Evolutionary conservation across 1,140 invertebrate species (phyloP), one percentile per base, ranked within the genome.

Genomic region (Drosophila cardini): DNA sequence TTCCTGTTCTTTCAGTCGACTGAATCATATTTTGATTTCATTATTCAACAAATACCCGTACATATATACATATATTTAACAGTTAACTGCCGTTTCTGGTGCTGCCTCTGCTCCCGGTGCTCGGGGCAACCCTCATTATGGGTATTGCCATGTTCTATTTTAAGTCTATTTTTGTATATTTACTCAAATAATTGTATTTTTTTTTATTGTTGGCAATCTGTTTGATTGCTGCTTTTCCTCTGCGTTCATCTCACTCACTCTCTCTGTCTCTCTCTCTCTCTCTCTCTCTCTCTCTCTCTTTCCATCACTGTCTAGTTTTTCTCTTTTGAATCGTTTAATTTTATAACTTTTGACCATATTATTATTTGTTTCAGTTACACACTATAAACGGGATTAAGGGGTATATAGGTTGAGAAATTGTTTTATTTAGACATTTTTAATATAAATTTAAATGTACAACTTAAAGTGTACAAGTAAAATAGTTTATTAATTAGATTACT

Each of bases 11-110:
- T 18, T 1, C n/a, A 30, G 6, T 50, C 36, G 34, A n/a, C 21
- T 36, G 40, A 63, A 42, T 58, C 62, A 85, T 84, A 78, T 84
- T 84, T 84, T 76, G 64, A 84, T 85, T 80, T 73, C 77, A 80
- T 85, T 81, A 87, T 58, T 60, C 60, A 45, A 55, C 21, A 40
- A 48, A 48, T 30, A 55, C 26, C n/a, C 10, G 38, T 40, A 40
- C 10, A 40, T 11, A 11, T 38, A 40, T 40, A 40, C 10, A 40
- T 11, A 11, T 38, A 40, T 40, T 40, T 13, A 13, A 13, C 6
- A 40, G 38, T 40, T 57, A 36, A 40, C 48, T 72, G 64, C 38
- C 69, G 8, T 16, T 11, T 11, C 15, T 8, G 13, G 6, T 43
- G 0, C 42, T 2, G 13, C 42, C n/a, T n/a, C n/a, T 18, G 9